These are phyloP conservation scores for Thera obeliscata DNA, from an alignment of 2,888 invertebrate genomes.

Conservation along the genomic window DNA sequence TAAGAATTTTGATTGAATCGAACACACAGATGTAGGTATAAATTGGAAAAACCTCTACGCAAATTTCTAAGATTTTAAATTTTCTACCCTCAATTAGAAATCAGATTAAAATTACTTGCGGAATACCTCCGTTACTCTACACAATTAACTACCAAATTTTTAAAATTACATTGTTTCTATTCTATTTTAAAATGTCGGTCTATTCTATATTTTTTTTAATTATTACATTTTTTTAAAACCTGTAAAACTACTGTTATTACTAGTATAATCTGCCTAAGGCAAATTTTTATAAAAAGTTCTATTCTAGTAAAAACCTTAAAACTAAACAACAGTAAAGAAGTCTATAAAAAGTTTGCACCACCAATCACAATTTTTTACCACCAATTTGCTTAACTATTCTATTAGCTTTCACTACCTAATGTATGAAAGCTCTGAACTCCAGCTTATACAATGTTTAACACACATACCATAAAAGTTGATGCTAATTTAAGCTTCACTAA, in stretches of 20 bases:
- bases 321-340: conserved; percentile 68
- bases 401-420: conserved; percentile 62
- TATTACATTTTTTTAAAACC: conserved; percentile 46
- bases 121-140: conserved; percentile 68
- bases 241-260: conserved; percentile 47
- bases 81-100: conserved; percentile 60
- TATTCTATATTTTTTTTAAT: conserved; percentile 54
- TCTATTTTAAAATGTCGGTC: conserved; percentile 58
- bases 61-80: conserved; percentile 54
- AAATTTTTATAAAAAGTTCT: conserved; percentile 56
- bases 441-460: conserved; percentile 43
- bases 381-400: conserved; percentile 61
- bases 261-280: conserved; percentile 63
- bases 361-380: conserved; percentile 74
- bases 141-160: conserved; percentile 60
- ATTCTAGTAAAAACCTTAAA: conserved; percentile 62
- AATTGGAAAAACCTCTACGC: conserved; percentile 60
- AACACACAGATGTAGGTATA: conserved; percentile 62
- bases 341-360: conserved; percentile 78
- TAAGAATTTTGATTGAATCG: conserved; percentile 60
- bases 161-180: conserved; percentile 60
- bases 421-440: conserved; percentile 40
- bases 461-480: conserved; percentile 49
- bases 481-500: conserved; percentile 71
- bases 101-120: conserved; percentile 64